Evolutionary conservation across 2,888 invertebrate genomes (phyloP).

Genomic region (Hermaeophaga mercurialis): DNA sequence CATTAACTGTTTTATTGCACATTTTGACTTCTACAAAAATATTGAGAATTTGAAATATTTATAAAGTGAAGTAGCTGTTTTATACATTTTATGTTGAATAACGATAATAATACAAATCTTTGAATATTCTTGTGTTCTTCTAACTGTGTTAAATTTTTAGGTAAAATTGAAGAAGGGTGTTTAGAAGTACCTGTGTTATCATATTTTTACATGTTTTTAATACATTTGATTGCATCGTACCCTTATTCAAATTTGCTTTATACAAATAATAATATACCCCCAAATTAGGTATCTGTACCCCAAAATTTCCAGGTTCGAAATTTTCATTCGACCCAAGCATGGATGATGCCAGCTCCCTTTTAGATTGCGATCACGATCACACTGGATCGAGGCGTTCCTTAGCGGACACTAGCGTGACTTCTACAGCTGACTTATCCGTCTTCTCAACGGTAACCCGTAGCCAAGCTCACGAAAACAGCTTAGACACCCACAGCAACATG

Average conservation of each 20-base stretch:
- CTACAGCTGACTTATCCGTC: slow-evolving; percentile 81
- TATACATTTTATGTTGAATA: too few relatives aligned
- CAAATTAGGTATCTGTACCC: too few relatives aligned
- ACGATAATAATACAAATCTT: too few relatives aligned
- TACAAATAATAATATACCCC: too few relatives aligned
- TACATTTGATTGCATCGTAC: too few relatives aligned
- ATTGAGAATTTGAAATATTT: slow-evolving; percentile 1
- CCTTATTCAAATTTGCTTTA: too few relatives aligned
- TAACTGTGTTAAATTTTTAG: slow-evolving; percentile 7
- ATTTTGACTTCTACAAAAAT: not conserved
- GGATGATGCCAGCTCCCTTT: slow-evolving; percentile 72
- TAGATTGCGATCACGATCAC: slow-evolving; percentile 62
- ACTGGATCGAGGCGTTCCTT: slow-evolving; percentile 78
- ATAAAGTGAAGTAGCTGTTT: too few relatives aligned
- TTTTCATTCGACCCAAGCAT: slow-evolving; percentile 68
- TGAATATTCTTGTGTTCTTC: too few relatives aligned
- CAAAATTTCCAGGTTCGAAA: slow-evolving; percentile 63
- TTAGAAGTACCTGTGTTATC: too few relatives aligned
- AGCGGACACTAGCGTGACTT: slow-evolving; percentile 83
- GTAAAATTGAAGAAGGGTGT: slow-evolving; percentile 1
- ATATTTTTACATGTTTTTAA: too few relatives aligned
- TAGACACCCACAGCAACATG: slow-evolving; percentile 77
- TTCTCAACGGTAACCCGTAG: slow-evolving; percentile 75
- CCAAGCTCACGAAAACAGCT: slow-evolving; percentile 74
- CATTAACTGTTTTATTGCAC: not conserved